A percentile compares a stretch with the other conserved stretches of the same genome.
phyloP scores from a whole-genome alignment of 2,797 vertebrate species.

The Aselliscus stoliczkanus region DNA sequence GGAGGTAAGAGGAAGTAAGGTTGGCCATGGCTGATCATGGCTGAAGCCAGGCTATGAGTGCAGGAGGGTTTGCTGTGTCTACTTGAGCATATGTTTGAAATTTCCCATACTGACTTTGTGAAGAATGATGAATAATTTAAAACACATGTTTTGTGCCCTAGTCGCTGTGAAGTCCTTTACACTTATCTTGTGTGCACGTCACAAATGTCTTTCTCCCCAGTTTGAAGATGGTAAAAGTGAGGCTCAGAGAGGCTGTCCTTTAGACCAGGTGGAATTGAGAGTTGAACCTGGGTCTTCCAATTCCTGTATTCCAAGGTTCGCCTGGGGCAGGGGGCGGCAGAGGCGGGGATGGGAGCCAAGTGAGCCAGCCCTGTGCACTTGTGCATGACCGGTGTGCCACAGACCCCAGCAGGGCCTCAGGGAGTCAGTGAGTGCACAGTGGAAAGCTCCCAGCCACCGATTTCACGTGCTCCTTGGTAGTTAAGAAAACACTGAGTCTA shows the following conservation, averaged over 20 bases:
- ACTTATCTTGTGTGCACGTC: background rate
- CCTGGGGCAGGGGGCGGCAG: background rate
- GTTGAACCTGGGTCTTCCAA: background rate
- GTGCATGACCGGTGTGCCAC: background rate
- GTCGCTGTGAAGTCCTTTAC: background rate
- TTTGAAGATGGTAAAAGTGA: slow-evolving; percentile 1
- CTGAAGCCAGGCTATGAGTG: background rate
- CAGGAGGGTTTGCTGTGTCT: background rate
- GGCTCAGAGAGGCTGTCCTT: background rate
- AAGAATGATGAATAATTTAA: background rate
- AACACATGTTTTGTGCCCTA: background rate
- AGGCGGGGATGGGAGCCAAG: background rate
- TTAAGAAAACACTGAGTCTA: slow-evolving; percentile 57
- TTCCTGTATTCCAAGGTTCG: background rate
- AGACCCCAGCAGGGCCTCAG: slow-evolving; percentile 31
- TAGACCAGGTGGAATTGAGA: background rate
- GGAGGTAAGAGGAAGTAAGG: background rate
- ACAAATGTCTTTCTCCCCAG: background rate
- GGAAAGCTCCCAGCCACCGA: slow-evolving; percentile 49
- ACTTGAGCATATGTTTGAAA: background rate
- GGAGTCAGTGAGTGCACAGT: background rate
- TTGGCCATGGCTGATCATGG: background rate
- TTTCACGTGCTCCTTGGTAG: slow-evolving; percentile 47
- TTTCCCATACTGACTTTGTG: background rate
- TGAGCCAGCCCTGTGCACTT: background rate